A percentile compares a stretch with the other conserved stretches of the same genome.
Evolutionary conservation across 2,888 invertebrate genomes (phyloP).

Genomic region (Limnephilus rhombicus): DNA sequence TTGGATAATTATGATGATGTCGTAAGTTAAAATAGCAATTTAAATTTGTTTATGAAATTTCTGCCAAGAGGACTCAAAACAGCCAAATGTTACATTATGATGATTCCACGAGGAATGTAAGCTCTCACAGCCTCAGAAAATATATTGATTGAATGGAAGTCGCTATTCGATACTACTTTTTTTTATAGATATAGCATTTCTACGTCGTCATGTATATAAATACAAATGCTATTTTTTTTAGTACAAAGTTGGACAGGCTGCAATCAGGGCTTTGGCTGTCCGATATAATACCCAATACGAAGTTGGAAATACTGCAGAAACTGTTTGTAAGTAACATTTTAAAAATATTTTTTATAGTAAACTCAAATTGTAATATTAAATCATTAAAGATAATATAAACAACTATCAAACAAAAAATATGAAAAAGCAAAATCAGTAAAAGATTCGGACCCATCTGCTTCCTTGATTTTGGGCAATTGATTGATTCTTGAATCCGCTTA

Average conservation of each 20-base stretch:
- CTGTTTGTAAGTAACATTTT: slow-evolving; percentile 75
- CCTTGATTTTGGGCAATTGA: background rate
- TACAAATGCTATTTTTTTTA: slow-evolving; percentile 69
- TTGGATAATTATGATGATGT: slow-evolving; percentile 72
- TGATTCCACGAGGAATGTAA: too few species aligned
- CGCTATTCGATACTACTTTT: background rate
- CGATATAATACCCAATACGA: slow-evolving; percentile 79
- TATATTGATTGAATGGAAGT: background rate
- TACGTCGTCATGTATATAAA: too few species aligned
- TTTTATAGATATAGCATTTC: background rate
- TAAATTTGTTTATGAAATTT: background rate
- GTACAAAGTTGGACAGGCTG: slow-evolving; percentile 75
- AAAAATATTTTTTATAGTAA: background rate
- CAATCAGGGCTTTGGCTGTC: slow-evolving; percentile 75
- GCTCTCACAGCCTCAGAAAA: background rate
- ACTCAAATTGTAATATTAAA: too few species aligned
- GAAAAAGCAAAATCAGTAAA: too few species aligned
- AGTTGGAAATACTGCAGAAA: slow-evolving; percentile 79
- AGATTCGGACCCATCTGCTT: too few species aligned
- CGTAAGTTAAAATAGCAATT: slow-evolving; percentile 68
- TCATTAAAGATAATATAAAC: too few species aligned
- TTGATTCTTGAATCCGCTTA: background rate
- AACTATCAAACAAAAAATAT: too few species aligned
- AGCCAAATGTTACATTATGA: too few species aligned
- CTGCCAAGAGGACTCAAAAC: too few species aligned